phyloP scores from a whole-genome alignment of 2,113 vertebrate species.

The Pteruthius melanotis region DNA sequence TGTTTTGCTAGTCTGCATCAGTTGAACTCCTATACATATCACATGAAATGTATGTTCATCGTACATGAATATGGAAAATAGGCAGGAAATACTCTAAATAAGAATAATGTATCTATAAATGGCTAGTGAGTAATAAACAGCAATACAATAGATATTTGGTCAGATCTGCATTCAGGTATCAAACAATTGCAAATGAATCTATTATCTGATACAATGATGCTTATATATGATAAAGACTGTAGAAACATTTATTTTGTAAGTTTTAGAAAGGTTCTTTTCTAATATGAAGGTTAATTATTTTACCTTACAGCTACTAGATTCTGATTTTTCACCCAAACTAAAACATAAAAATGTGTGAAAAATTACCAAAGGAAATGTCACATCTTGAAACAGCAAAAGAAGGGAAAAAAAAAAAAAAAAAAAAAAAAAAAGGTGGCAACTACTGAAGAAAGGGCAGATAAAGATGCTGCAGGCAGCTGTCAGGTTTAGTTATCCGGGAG shows the following conservation, averaged over 20 bases:
- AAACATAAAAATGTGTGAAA: background rate
- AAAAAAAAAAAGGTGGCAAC: background rate
- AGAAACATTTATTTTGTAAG: background rate
- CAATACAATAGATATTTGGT: background rate
- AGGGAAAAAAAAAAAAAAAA: background rate
- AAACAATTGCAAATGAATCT: background rate
- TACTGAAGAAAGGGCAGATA: background rate
- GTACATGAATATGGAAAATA: background rate
- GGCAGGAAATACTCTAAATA: background rate
- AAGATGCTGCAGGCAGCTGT: background rate
- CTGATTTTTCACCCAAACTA: background rate
- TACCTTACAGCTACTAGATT: background rate
- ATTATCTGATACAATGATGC: background rate
- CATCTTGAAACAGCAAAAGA: background rate
- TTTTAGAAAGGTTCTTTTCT: background rate
- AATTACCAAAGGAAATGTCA: slow-evolving; percentile 6
- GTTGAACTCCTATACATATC: background rate
- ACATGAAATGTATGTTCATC: background rate
- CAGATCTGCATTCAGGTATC: background rate
- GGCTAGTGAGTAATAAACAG: background rate
- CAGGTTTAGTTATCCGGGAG: background rate
- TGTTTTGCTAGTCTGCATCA: background rate
- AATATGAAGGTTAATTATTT: background rate
- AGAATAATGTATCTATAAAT: background rate
- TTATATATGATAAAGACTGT: background rate